Conservation (phyloP, 2,113 vertebrate species). For the Aegithalos caudatus region DNA sequence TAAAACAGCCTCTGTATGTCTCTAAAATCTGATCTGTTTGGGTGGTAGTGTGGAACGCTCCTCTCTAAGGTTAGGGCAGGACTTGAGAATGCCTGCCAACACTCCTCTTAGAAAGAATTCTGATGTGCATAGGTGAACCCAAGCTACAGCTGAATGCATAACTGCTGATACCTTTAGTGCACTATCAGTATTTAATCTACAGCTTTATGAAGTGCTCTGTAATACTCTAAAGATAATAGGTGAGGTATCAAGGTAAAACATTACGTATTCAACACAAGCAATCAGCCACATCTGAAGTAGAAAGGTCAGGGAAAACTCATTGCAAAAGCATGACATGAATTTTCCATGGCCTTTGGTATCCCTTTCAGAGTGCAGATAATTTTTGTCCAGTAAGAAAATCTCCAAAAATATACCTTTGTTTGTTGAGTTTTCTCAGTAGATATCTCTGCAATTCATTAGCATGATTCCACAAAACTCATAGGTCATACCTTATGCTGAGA, state of each 20-base stretch:
- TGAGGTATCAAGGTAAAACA: neutral
- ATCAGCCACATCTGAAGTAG: neutral
- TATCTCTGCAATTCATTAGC: neutral
- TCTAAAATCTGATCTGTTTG: neutral
- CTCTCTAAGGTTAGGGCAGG: neutral
- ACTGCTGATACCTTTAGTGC: neutral
- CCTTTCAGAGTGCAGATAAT: neutral
- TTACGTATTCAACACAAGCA: neutral
- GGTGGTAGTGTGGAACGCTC: neutral
- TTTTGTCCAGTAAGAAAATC: neutral
- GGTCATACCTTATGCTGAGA: neutral
- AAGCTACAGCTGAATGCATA: neutral
- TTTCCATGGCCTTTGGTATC: neutral
- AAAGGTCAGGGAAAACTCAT: neutral
- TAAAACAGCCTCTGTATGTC: neutral
- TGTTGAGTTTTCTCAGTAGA: neutral
- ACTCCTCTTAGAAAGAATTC: neutral
- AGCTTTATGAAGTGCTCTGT: neutral
- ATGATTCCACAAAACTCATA: neutral
- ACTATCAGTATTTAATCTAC: neutral
- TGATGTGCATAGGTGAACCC: neutral
- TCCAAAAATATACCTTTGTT: neutral
- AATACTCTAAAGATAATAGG: neutral
- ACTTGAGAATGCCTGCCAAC: neutral
- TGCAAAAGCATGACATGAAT: neutral